Evolutionary conservation across 2,888 invertebrate genomes (phyloP).

Genomic region (Octonoba sinensis): DNA sequence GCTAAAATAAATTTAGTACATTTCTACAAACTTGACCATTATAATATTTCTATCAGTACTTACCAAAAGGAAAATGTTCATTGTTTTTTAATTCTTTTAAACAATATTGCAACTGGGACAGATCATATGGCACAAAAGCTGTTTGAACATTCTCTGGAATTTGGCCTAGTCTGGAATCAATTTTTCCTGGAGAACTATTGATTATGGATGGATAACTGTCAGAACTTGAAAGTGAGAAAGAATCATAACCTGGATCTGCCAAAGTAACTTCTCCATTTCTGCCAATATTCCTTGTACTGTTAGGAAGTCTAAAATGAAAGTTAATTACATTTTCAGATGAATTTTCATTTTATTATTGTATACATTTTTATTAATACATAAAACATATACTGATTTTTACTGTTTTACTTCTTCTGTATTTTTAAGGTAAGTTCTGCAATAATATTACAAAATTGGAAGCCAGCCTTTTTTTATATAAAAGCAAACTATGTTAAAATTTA

Average conservation of each 20-base stretch:
- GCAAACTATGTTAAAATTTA: too few species aligned
- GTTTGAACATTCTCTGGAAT: slow-evolving; percentile 80
- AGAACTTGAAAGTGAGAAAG: slow-evolving; percentile 82
- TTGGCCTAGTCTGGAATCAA: slow-evolving; percentile 80
- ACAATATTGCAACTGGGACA: slow-evolving; percentile 54
- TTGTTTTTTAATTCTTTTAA: slow-evolving; percentile 52
- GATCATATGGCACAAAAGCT: slow-evolving; percentile 56
- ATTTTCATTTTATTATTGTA: too few species aligned
- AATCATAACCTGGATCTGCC: slow-evolving; percentile 91
- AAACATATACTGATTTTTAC: too few species aligned
- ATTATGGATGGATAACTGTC: slow-evolving; percentile 66
- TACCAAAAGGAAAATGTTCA: slow-evolving; percentile 59
- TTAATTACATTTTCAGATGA: background rate
- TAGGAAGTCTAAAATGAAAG: slow-evolving; percentile 13
- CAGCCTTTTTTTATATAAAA: too few species aligned
- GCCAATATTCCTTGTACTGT: slow-evolving; percentile 11
- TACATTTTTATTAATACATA: too few species aligned
- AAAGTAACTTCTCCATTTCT: slow-evolving; percentile 39
- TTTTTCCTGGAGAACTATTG: slow-evolving; percentile 54
- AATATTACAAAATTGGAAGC: too few species aligned
- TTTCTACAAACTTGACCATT: too few species aligned
- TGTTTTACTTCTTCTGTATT: too few species aligned
- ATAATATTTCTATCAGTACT: background rate
- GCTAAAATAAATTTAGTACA: too few species aligned
- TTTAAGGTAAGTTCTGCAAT: too few species aligned